Conservation (phyloP, 2,113 vertebrate species). For the Entomyzon cyanotis region DNA sequence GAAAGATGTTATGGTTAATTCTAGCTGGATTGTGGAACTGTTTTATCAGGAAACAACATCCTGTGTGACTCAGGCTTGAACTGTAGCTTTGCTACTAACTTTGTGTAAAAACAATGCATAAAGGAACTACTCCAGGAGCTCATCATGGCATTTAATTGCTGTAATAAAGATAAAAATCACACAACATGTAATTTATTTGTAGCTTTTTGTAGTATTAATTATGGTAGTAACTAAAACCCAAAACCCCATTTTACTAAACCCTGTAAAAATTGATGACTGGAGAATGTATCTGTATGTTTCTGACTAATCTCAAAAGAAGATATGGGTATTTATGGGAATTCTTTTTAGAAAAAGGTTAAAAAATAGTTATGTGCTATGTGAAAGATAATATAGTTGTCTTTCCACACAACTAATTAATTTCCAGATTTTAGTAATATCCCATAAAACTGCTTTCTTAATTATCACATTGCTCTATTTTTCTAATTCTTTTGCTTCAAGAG, state of each 20-base stretch:
- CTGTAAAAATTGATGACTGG: neutral
- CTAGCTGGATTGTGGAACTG: neutral
- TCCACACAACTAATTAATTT: neutral
- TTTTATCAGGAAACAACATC: neutral
- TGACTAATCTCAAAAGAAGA: neutral
- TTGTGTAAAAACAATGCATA: neutral
- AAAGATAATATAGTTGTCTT: neutral
- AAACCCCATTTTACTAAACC: neutral
- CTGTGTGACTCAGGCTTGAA: neutral
- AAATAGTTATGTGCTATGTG: neutral
- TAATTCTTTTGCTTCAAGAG: neutral
- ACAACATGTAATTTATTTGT: neutral
- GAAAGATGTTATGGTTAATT: neutral
- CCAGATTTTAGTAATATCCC: neutral
- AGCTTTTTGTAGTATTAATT: neutral
- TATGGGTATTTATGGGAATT: neutral
- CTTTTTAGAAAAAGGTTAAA: neutral
- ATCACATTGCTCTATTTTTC: neutral
- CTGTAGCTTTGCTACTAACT: neutral
- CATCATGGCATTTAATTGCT: neutral
- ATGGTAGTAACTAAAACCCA: neutral
- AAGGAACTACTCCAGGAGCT: neutral
- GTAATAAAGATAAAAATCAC: neutral
- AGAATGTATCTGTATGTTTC: neutral
- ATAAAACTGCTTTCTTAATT: neutral